Evolutionary conservation across 2,113 vertebrate species (phyloP).

Genomic region (Trinectes maculatus): DNA sequence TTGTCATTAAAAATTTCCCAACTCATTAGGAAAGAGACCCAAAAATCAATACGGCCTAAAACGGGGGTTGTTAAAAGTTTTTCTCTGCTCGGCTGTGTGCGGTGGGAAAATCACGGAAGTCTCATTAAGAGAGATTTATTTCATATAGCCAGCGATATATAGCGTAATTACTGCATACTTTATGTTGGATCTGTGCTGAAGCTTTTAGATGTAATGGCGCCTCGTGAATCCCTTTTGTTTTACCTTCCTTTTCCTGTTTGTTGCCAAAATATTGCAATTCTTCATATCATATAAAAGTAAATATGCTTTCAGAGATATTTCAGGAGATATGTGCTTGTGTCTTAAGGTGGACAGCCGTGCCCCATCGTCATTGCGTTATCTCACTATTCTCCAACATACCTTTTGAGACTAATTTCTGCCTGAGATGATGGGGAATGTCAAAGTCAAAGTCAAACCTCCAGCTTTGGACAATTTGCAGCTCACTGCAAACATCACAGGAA

Average conservation of each 20-base stretch:
- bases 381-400: slow-evolving; percentile 20
- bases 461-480: slow-evolving; percentile 45
- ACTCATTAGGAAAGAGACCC: slow-evolving; percentile 36
- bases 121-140: slow-evolving; percentile 42
- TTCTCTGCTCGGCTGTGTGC: slow-evolving; percentile 1
- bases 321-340: slow-evolving; percentile 7
- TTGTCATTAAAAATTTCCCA: slow-evolving; percentile 35
- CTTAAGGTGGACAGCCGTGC: slow-evolving; percentile 5
- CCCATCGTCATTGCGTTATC: slow-evolving; percentile 33
- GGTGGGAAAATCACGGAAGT: slow-evolving; percentile 20
- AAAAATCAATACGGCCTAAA: slow-evolving; percentile 48
- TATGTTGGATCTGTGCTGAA: slow-evolving; percentile 11
- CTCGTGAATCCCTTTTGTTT: slow-evolving; percentile 26
- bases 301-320: slow-evolving; percentile 18
- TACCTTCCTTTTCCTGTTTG: neutral
- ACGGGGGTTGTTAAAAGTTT: slow-evolving; percentile 15
- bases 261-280: neutral
- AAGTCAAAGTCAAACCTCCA: slow-evolving; percentile 61
- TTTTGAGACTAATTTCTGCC: slow-evolving; percentile 56
- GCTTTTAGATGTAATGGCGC: slow-evolving; percentile 12
- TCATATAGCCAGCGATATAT: slow-evolving; percentile 13
- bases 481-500: slow-evolving; percentile 44
- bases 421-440: slow-evolving; percentile 63
- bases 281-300: neutral
- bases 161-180: slow-evolving; percentile 33